Percentiles rank a stretch among this genome's conserved stretches.
phyloP scores from a whole-genome alignment of 2,797 vertebrate species.

The Acanthopagrus latus region DNA sequence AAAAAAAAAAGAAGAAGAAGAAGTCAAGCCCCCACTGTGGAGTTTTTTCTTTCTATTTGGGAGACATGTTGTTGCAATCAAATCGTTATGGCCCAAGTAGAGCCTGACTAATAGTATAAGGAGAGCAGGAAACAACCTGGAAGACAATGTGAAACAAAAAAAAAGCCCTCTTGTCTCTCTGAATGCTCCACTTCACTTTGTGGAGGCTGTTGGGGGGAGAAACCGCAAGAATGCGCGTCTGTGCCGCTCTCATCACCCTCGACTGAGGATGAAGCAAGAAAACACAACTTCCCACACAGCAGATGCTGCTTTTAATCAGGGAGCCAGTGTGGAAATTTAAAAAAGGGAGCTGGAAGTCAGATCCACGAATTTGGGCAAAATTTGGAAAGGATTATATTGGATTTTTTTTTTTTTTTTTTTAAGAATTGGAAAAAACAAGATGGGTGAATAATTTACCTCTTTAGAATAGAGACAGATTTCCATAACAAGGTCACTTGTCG shows the following conservation, averaged over 20 bases:
- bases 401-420: not conserved
- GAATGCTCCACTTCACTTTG: slow-evolving; percentile 59
- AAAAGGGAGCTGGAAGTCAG: slow-evolving; percentile 7
- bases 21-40: slow-evolving; percentile 54
- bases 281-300: slow-evolving; percentile 40
- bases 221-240: slow-evolving; percentile 71
- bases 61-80: slow-evolving; percentile 86
- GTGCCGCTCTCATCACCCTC: slow-evolving; percentile 49
- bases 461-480: not conserved
- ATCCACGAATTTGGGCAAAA: not conserved
- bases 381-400: not conserved
- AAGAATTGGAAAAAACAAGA: not conserved
- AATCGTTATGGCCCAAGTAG: slow-evolving; percentile 73
- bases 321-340: slow-evolving; percentile 13
- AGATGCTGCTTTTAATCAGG: slow-evolving; percentile 51
- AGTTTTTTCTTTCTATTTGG: slow-evolving; percentile 51
- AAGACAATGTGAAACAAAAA: slow-evolving; percentile 58
- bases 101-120: slow-evolving; percentile 83
- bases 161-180: slow-evolving; percentile 50
- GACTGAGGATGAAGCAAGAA: slow-evolving; percentile 29
- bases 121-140: slow-evolving; percentile 77
- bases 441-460: not conserved
- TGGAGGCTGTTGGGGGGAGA: slow-evolving; percentile 19
- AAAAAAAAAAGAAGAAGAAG: slow-evolving; percentile 32
- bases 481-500: not conserved